Conservation (phyloP, 2,797 vertebrate genomes). For the Syndactyla subalaris region DNA sequence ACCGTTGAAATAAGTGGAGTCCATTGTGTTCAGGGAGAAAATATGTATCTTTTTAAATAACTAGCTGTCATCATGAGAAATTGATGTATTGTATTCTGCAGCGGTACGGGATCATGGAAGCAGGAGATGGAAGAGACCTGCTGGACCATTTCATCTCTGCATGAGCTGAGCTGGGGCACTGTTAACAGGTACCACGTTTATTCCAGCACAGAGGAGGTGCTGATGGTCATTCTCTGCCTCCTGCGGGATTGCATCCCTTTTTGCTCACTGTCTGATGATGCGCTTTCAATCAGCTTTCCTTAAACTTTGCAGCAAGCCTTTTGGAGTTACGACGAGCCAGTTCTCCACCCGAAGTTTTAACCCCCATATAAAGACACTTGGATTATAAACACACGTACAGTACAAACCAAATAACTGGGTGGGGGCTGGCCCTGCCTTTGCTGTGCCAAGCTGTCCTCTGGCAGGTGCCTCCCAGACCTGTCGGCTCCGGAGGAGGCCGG, state of each 20-base stretch:
- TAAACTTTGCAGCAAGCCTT: background rate
- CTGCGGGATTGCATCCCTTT: background rate
- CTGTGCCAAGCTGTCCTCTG: background rate
- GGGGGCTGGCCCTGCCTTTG: fast-evolving
- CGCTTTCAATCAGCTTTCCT: background rate
- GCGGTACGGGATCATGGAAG: background rate
- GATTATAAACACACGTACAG: fast-evolving
- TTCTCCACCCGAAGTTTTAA: background rate
- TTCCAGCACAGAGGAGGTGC: background rate
- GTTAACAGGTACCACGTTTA: background rate
- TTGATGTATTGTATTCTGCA: background rate
- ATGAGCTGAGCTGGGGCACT: background rate
- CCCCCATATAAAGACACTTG: background rate
- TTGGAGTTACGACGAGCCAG: fast-evolving
- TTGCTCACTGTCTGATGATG: background rate
- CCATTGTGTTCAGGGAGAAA: background rate
- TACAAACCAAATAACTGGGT: fast-evolving
- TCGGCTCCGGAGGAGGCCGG: background rate
- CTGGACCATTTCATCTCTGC: background rate
- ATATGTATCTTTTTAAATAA: background rate
- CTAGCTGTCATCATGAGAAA: background rate
- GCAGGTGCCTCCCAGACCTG: fast-evolving
- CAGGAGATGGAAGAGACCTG: background rate
- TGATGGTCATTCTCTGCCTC: background rate
- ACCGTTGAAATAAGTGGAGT: background rate